Evolutionary conservation across 1,140 invertebrate species (phyloP), one percentile per base, ranked within the genome.

Genomic region (Magallana ariakensis): DNA sequence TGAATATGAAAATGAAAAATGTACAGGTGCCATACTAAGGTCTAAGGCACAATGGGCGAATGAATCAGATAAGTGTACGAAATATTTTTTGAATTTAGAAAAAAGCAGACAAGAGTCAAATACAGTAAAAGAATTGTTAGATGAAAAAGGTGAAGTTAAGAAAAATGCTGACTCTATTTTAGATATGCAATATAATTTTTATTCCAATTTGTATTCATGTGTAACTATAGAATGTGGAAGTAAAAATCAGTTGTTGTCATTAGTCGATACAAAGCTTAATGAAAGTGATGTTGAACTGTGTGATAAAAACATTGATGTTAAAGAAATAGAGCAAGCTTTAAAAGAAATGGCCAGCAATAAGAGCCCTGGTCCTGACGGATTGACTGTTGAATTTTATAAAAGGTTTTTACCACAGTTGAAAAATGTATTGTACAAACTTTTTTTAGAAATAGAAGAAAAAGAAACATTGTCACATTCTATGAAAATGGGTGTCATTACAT

Each of bases 371-470:
- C 56, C 58, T 19, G 83, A 88, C 66, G 83, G 83, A 1, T 26
- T 87, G 6, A 87, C 87, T 56, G 83, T 87, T 2, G 87, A 87
- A 33, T 87, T 87, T 85, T 85, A 82, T 81, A 57, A 56, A 26
- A 54, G 60, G 13, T 85, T 87, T 82, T 87, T 56, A 53, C 16
- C 53, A 54, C 22, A 3, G 6, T 56, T 80, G 10, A 85, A 85
- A 80, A 80, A 58, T 57, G 11, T 57, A 54, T 22, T 57, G 7
- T 75, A 56, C 26, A 26, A 55, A 22, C 9, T 80, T 1, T 80
- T 80, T 85, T 4, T 26, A 10, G 22, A 19, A 11, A 55, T 85
- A 56, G 46, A 56, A 26, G 13, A 80, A 15, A 19, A 56, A 56
- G 16, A 22, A 57, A 19, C 15, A 11, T 66, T 87, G 15, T 82